Evolutionary conservation across 2,113 vertebrate species (phyloP).

Genomic region (Larimichthys crocea): DNA sequence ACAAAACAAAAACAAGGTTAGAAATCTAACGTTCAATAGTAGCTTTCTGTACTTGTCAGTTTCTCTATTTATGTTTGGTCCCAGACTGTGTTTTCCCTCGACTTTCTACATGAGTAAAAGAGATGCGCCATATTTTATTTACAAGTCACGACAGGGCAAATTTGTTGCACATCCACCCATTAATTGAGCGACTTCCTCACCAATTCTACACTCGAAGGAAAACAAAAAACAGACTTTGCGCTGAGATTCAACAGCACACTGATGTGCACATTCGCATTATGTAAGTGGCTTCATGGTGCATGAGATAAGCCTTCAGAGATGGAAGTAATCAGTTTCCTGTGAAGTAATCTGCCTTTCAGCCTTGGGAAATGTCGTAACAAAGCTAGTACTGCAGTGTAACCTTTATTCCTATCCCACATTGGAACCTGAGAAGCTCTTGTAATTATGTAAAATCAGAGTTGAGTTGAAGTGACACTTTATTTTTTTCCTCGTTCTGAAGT

Average conservation of each 20-base stretch:
- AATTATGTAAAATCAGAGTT: not conserved
- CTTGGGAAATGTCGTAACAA: conserved; percentile 23
- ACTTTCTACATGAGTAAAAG: conserved; percentile 19
- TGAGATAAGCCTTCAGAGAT: conserved; percentile 42
- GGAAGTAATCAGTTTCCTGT: conserved; percentile 54
- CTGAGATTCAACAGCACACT: conserved; percentile 15
- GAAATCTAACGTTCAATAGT: not conserved
- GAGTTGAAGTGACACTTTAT: not conserved
- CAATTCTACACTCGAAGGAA: not conserved
- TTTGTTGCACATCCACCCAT: conserved; percentile 14
- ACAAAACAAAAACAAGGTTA: too few species aligned
- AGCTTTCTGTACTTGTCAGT: not conserved
- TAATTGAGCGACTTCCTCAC: not conserved
- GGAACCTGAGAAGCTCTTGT: not conserved
- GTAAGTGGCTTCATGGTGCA: conserved; percentile 34
- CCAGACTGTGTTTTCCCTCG: not conserved
- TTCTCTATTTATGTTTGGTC: too few species aligned
- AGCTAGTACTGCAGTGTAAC: not conserved
- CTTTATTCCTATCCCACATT: conserved; percentile 10
- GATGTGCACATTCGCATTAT: conserved; percentile 22
- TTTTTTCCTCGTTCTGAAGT: conserved; percentile 4
- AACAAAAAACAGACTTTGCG: not conserved
- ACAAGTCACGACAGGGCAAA: conserved; percentile 8
- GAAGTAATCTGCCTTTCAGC: conserved; percentile 28
- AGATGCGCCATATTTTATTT: conserved; percentile 39